These are phyloP conservation scores for Morone chrysops DNA, from an alignment of 2,113 vertebrate species.

Conservation along the genomic window DNA sequence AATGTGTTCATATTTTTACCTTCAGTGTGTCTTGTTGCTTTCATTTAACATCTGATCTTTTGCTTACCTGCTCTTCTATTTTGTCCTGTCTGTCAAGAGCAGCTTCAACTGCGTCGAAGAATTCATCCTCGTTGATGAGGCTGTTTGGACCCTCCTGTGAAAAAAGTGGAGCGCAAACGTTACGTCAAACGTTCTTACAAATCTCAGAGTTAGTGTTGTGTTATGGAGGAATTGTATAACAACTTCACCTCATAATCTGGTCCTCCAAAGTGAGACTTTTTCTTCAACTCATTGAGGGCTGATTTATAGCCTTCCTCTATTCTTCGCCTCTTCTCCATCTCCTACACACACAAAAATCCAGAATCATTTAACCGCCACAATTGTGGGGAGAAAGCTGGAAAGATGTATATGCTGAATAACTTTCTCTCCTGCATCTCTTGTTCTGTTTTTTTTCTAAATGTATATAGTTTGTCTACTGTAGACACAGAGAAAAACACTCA, in stretches of 20 bases:
- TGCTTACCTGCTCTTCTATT: conserved; percentile 95
- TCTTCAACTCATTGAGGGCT: conserved; percentile 92
- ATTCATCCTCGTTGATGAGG: conserved; percentile 98
- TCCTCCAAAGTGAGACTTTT: conserved; percentile 96
- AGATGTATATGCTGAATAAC: neutral
- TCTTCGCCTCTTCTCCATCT: conserved; percentile 90
- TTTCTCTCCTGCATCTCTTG: neutral
- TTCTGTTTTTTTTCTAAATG: neutral
- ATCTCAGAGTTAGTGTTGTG: neutral
- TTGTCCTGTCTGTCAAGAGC: conserved; percentile 98
- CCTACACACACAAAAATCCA: conserved; percentile 78
- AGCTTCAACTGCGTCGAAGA: conserved; percentile 98
- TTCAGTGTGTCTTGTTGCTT: neutral
- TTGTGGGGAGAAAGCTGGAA: neutral
- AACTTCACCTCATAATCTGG: conserved; percentile 94
- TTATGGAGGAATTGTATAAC: neutral
- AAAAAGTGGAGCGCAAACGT: neutral
- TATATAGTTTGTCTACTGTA: neutral
- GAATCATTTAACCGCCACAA: neutral
- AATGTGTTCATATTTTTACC: too few species aligned
- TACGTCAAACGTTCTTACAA: neutral
- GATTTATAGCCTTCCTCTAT: conserved; percentile 92
- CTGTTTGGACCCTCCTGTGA: conserved; percentile 97
- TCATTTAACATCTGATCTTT: neutral
- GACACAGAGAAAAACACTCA: neutral